phyloP scores from a whole-genome alignment of 2,113 vertebrate species.

The Sakesphorus luctuosus region DNA sequence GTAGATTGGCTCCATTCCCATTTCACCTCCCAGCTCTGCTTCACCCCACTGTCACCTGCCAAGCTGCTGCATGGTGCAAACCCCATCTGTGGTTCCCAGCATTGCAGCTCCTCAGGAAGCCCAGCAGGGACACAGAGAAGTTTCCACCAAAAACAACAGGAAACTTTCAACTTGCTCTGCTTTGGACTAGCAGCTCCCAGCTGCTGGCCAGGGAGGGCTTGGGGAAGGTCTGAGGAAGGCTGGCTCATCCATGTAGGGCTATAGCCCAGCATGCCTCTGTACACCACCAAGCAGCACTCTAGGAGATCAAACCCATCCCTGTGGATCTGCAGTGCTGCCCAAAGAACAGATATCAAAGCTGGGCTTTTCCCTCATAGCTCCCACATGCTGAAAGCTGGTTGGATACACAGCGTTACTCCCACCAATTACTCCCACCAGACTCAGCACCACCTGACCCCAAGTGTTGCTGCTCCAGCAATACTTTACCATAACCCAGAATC shows the following conservation, averaged over 20 bases:
- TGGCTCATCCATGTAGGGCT: background rate
- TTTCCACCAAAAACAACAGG: constrained; percentile 1
- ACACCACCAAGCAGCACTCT: accelerated
- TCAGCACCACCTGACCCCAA: accelerated
- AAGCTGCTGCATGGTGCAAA: accelerated
- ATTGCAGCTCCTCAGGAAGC: background rate
- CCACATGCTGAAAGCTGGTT: background rate
- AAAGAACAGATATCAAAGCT: background rate
- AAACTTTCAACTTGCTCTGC: background rate
- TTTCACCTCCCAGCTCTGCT: accelerated
- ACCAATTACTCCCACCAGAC: background rate
- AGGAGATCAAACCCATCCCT: background rate
- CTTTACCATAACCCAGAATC: background rate
- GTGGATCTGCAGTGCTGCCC: background rate
- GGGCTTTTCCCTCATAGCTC: background rate
- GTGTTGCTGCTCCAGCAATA: background rate
- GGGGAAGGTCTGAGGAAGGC: background rate
- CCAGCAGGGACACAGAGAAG: accelerated
- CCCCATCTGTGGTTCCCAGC: accelerated
- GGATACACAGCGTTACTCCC: background rate
- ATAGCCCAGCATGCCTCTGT: background rate
- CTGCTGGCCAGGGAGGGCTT: too few species aligned
- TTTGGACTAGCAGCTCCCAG: background rate
- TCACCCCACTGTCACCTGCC: background rate
- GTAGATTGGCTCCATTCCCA: accelerated